phyloP scores from a whole-genome alignment of 2,888 invertebrate genomes.

The Macropis europaea region DNA sequence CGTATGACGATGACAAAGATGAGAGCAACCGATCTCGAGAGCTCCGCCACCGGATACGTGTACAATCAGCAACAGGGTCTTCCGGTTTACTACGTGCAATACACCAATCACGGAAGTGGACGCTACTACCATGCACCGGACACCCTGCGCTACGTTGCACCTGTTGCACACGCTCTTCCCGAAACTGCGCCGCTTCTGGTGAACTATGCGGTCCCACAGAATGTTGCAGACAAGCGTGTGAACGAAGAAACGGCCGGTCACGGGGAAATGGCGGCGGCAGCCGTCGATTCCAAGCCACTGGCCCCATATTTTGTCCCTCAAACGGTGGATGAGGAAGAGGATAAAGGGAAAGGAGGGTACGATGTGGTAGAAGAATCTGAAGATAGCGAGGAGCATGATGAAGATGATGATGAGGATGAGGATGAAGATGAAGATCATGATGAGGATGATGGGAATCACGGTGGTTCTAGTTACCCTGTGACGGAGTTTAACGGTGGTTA shows the following conservation, averaged over 20 bases:
- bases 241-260: conserved; percentile 42
- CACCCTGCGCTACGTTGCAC: conserved; percentile 65
- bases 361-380: conserved; percentile 21
- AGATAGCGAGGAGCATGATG: neutral
- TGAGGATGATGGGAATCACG: conserved; percentile 11
- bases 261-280: conserved; percentile 38
- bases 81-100: conserved; percentile 72
- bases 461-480: neutral
- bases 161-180: conserved; percentile 55
- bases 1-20: conserved; percentile 80
- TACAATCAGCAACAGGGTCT: conserved; percentile 70
- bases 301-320: conserved; percentile 41
- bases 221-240: conserved; percentile 4
- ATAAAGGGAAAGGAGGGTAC: conserved; percentile 11
- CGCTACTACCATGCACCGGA: conserved; percentile 65
- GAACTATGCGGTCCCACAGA: conserved; percentile 41
- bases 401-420: conserved; percentile 2
- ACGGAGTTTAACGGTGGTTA: neutral
- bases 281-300: conserved; percentile 18
- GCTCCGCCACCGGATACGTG: conserved; percentile 82
- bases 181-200: conserved; percentile 48
- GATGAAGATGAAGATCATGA: neutral
- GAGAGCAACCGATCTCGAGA: conserved; percentile 83
- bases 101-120: conserved; percentile 72
- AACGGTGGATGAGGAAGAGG: conserved; percentile 57